Conservation (phyloP, 2,113 vertebrate genomes). For the Phocoena phocoena region DNA sequence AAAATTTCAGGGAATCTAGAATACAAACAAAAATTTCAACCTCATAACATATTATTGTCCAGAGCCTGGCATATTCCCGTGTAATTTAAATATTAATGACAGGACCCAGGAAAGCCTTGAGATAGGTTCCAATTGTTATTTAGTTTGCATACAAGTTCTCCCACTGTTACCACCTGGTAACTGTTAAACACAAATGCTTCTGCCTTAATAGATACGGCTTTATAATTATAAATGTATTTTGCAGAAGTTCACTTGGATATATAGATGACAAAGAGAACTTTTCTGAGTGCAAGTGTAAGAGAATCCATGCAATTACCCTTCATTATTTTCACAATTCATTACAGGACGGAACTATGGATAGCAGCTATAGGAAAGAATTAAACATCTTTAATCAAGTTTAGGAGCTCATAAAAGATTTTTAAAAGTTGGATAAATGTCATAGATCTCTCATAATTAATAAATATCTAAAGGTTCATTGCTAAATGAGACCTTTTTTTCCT, state of each 20-base stretch:
- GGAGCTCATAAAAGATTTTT: constrained; percentile 48
- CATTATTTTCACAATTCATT: constrained; percentile 25
- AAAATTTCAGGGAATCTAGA: constrained; percentile 24
- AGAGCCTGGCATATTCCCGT: not conserved
- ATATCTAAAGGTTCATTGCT: constrained; percentile 46
- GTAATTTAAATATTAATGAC: constrained; percentile 72
- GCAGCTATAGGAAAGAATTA: not conserved
- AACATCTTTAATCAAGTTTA: constrained; percentile 26
- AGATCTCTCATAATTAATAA: constrained; percentile 69
- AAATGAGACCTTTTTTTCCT: constrained; percentile 60
- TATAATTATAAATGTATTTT: constrained; percentile 48
- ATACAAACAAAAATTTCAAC: constrained; percentile 49
- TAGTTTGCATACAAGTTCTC: constrained; percentile 63
- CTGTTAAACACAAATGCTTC: constrained; percentile 63
- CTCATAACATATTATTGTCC: constrained; percentile 52
- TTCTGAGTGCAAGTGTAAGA: not conserved
- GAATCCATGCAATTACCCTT: not conserved
- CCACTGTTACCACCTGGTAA: constrained; percentile 60
- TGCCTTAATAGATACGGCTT: constrained; percentile 45
- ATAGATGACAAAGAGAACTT: not conserved
- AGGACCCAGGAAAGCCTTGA: constrained; percentile 41
- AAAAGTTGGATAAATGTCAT: constrained; percentile 35
- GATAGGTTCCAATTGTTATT: constrained; percentile 70
- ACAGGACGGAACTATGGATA: not conserved
- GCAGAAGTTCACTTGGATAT: constrained; percentile 48